These are phyloP conservation scores for Xestia c-nigrum DNA, from an alignment of 2,888 invertebrate genomes.

Conservation along the genomic window DNA sequence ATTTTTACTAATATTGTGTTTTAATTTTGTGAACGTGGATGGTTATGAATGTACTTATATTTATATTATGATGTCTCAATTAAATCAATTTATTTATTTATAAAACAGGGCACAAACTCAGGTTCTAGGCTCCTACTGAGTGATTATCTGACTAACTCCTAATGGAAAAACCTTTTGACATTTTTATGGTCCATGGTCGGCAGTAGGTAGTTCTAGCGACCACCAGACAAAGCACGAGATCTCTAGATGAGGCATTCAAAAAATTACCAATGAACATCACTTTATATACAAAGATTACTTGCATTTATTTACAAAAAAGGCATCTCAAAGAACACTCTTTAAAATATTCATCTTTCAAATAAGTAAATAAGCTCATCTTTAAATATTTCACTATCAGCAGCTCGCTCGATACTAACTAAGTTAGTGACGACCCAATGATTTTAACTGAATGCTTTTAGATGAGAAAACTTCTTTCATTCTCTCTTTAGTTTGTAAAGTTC, in stretches of 20 bases:
- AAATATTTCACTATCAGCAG: slow-evolving; percentile 36
- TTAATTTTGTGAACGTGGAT: too few species aligned
- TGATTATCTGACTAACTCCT: too few species aligned
- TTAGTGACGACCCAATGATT: slow-evolving; percentile 50
- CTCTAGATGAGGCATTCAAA: neutral
- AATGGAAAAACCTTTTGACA: neutral
- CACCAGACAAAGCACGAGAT: neutral
- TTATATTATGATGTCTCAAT: too few species aligned
- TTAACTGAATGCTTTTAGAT: slow-evolving; percentile 51
- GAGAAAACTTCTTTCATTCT: slow-evolving; percentile 54
- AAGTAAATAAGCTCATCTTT: slow-evolving; percentile 1
- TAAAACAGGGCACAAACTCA: neutral
- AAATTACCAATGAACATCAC: neutral
- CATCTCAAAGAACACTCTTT: neutral
- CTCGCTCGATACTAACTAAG: slow-evolving; percentile 35
- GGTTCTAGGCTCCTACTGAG: neutral
- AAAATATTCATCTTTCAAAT: slow-evolving; percentile 6
- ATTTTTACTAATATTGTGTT: too few species aligned
- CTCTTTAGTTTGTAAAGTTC: slow-evolving; percentile 15
- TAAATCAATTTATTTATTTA: too few species aligned
- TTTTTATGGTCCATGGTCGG: neutral
- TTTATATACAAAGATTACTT: neutral
- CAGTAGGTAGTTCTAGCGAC: neutral
- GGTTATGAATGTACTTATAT: too few species aligned
- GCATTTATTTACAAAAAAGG: neutral